These are phyloP conservation scores for Casuarius casuarius DNA, from an alignment of 2,113 vertebrate species.

Conservation along the genomic window DNA sequence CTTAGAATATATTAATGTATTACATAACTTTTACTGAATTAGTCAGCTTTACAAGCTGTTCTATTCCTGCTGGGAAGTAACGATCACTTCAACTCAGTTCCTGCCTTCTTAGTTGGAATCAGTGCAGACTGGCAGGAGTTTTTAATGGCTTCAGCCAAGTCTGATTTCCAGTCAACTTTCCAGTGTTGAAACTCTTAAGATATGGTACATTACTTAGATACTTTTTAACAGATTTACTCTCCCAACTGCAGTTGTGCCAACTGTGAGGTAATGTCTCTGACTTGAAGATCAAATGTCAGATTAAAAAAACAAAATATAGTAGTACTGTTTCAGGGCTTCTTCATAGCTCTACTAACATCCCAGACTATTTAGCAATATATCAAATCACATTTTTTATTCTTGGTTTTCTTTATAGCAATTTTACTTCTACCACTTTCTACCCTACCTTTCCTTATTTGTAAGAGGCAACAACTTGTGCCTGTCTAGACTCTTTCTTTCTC, in stretches of 20 bases:
- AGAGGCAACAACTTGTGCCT: background rate
- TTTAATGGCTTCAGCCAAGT: conserved; percentile 29
- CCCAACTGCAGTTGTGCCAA: conserved; percentile 10
- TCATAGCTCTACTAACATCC: background rate
- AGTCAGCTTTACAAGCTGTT: conserved; percentile 13
- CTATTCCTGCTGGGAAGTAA: background rate
- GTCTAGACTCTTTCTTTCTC: background rate
- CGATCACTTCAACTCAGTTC: background rate
- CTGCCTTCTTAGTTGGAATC: conserved; percentile 50
- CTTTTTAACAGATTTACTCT: conserved; percentile 53
- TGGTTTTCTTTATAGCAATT: background rate
- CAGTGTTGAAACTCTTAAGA: conserved; percentile 53
- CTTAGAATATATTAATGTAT: background rate
- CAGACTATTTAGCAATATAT: background rate
- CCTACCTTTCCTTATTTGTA: background rate
- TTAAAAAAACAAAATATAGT: conserved; percentile 54
- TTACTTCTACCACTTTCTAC: background rate
- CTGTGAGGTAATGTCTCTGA: conserved; percentile 70
- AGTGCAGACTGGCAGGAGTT: conserved; percentile 23
- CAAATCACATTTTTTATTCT: background rate
- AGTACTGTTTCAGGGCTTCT: conserved; percentile 34
- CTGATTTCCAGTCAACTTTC: conserved; percentile 64
- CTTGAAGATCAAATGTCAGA: conserved; percentile 63
- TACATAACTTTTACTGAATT: conserved; percentile 13
- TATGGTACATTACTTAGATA: conserved; percentile 67